A percentile compares a stretch with the other conserved stretches of the same genome.
These are phyloP conservation scores for Operophtera brumata DNA, from an alignment of 2,888 invertebrate species.

Conservation along the genomic window DNA sequence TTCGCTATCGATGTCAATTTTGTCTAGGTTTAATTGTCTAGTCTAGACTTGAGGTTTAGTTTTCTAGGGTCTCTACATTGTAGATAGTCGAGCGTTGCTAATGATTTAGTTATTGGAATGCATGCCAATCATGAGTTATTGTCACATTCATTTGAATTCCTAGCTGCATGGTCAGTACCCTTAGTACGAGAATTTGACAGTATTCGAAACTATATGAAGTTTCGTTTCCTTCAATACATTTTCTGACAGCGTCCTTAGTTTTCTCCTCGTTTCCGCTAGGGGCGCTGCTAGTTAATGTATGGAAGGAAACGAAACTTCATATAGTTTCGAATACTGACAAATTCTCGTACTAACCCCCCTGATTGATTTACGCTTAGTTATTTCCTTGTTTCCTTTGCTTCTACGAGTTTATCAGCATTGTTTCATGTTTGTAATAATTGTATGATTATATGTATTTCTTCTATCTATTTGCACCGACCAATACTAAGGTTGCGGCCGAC, in stretches of 20 bases:
- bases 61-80: conserved; percentile 20
- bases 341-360: no score
- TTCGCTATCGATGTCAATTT: neutral
- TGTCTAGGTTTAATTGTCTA: no score
- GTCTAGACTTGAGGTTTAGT: no score
- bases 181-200: no score
- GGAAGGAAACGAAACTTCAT: no score
- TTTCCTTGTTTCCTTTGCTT: conserved; percentile 8
- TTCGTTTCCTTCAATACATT: no score
- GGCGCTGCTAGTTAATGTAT: no score
- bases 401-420: neutral
- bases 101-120: conserved; percentile 16
- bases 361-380: conserved; percentile 14
- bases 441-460: neutral
- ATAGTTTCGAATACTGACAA: no score
- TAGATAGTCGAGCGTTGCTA: conserved; percentile 30
- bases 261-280: no score
- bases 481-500: no score
- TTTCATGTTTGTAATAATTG: neutral
- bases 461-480: neutral
- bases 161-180: conserved; percentile 18
- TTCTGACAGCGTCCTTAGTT: no score
- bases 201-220: no score
- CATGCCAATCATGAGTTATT: conserved; percentile 25
- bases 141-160: conserved; percentile 24